Evolutionary conservation across 2,113 vertebrate genomes (phyloP).

Genomic region (Serilophus lunatus): DNA sequence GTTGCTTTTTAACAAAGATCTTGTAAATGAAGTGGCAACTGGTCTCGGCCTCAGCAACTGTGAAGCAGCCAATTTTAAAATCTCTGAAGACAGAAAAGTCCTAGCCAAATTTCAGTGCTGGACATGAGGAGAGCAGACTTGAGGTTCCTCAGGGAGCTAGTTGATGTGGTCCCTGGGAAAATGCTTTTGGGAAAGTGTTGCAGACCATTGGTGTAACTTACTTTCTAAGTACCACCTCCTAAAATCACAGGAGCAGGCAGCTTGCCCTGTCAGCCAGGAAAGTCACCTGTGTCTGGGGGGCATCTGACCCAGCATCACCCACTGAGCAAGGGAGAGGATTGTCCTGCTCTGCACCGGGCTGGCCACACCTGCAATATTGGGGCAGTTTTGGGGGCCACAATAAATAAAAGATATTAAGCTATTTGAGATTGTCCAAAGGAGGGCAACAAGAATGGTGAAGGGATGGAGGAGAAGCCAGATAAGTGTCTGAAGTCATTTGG

Average conservation of each 20-base stretch:
- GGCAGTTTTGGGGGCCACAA: not conserved
- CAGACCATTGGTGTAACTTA: too few species aligned
- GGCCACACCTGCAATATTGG: not conserved
- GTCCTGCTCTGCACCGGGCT: rapidly evolving
- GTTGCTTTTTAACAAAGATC: not conserved
- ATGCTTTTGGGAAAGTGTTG: not conserved
- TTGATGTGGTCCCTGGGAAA: not conserved
- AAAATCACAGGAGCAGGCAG: not conserved
- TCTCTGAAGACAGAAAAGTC: not conserved
- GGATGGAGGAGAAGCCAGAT: not conserved
- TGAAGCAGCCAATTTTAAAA: not conserved
- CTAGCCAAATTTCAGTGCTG: not conserved
- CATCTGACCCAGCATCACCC: too few species aligned
- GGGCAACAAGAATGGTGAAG: not conserved
- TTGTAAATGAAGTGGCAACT: not conserved
- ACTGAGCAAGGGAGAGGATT: not conserved
- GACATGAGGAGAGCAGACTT: not conserved
- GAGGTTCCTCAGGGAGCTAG: not conserved
- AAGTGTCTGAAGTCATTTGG: not conserved
- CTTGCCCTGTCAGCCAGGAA: not conserved
- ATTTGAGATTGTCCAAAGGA: not conserved
- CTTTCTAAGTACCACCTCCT: not conserved
- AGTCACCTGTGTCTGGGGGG: rapidly evolving
- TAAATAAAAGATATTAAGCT: not conserved
- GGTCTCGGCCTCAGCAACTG: not conserved